Percentiles rank a stretch among this genome's conserved stretches.
phyloP scores from a whole-genome alignment of 2,888 invertebrate species.

The Microctonus aethiopoides region DNA sequence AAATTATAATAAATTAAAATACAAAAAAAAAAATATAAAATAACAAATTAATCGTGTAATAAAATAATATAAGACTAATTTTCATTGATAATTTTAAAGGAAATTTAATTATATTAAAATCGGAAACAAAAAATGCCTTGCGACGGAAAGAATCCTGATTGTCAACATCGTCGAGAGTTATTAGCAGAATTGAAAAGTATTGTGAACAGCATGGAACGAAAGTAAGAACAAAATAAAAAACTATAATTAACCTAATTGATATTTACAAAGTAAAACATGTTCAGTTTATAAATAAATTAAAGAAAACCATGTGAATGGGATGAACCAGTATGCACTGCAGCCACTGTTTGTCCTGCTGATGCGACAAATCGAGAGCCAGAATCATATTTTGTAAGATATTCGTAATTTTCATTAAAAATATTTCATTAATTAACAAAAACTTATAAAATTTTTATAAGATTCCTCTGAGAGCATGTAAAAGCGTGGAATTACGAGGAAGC shows the following conservation, averaged over 20 bases:
- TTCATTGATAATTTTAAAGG: not conserved
- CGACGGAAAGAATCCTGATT: conserved; percentile 60
- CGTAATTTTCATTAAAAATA: not conserved
- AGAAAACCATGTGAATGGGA: conserved; percentile 65
- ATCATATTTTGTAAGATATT: conserved; percentile 50
- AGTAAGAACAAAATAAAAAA: conserved; percentile 43
- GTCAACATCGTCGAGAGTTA: conserved; percentile 57
- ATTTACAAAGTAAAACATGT: conserved; percentile 3
- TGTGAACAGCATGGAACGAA: conserved; percentile 60
- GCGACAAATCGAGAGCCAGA: conserved; percentile 34
- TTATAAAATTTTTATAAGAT: conserved; percentile 42
- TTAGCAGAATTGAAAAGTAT: conserved; percentile 60
- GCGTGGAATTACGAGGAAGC: conserved; percentile 61
- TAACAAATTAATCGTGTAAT: not conserved
- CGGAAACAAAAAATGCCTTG: conserved; percentile 55
- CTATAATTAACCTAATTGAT: not conserved
- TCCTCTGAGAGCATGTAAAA: conserved; percentile 55
- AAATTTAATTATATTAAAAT: conserved; percentile 3
- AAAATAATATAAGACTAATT: not conserved
- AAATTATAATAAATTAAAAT: not conserved
- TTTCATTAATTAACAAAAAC: not conserved
- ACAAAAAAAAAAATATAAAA: not conserved
- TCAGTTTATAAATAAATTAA: not conserved
- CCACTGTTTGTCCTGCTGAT: conserved; percentile 46
- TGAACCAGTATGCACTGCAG: conserved; percentile 52